Evolutionary conservation across 2,113 vertebrate genomes (phyloP).

Genomic region (Aspidoscelis tigris): DNA sequence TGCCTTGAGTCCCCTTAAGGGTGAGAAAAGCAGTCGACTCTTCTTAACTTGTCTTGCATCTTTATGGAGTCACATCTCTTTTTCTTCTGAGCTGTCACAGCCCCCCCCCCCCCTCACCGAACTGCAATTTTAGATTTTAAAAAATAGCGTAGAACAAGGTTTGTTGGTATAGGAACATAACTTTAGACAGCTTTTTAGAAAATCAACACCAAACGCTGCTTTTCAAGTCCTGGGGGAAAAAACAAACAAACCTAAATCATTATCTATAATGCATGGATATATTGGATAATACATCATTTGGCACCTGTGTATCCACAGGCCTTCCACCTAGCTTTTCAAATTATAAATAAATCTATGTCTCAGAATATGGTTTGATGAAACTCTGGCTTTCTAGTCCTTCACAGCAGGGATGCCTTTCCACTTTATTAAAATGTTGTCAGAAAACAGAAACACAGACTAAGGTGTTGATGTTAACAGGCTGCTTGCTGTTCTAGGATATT

Average conservation of each 20-base stretch:
- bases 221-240: accelerated
- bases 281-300: neutral
- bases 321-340: neutral
- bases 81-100: too few relatives aligned
- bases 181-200: neutral
- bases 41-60: too few relatives aligned
- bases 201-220: neutral
- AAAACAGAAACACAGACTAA: accelerated
- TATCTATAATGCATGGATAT: neutral
- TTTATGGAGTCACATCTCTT: too few relatives aligned
- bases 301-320: neutral
- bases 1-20: too few relatives aligned
- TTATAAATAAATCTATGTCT: neutral
- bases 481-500: constrained; percentile 1
- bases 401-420: neutral
- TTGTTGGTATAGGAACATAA: too few relatives aligned
- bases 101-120: too few relatives aligned
- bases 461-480: neutral
- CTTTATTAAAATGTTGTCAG: neutral
- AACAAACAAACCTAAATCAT: accelerated
- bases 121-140: neutral
- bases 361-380: neutral
- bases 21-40: too few relatives aligned
- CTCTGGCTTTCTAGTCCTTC: accelerated
- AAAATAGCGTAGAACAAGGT: neutral